phyloP scores from a whole-genome alignment of 2,797 vertebrate species.

The Leptodactylus fallax region DNA sequence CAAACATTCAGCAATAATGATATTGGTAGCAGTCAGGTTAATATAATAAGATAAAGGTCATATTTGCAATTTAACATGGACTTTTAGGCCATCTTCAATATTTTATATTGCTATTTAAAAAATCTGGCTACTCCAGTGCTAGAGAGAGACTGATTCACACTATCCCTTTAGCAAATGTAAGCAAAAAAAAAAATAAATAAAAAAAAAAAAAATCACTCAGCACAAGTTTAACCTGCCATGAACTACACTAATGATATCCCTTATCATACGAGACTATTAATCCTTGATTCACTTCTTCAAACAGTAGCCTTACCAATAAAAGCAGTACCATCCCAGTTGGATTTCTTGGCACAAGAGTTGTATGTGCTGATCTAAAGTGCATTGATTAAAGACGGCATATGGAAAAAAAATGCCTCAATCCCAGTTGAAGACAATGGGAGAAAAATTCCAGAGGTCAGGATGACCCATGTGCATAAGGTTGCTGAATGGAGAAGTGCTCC shows the following conservation, averaged over 20 bases:
- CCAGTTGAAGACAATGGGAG: slow-evolving; percentile 84
- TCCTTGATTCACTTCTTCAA: background rate
- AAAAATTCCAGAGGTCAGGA: slow-evolving; percentile 90
- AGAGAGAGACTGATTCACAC: too few species aligned
- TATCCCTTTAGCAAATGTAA: background rate
- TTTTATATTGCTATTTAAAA: too few species aligned
- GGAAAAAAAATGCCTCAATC: slow-evolving; percentile 69
- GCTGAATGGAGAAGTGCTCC: slow-evolving; percentile 88
- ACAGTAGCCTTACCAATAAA: background rate
- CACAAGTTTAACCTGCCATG: background rate
- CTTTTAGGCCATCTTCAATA: too few species aligned
- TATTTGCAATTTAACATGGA: too few species aligned
- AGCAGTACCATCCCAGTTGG: background rate
- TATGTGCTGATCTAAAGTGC: background rate
- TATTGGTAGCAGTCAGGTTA: background rate
- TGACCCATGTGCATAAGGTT: slow-evolving; percentile 88
- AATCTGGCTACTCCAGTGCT: too few species aligned
- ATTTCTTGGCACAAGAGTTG: background rate
- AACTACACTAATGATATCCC: background rate
- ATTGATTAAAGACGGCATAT: background rate
- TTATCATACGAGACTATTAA: background rate
- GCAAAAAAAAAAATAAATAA: background rate
- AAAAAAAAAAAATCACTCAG: too few species aligned
- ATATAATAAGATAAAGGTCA: too few species aligned
- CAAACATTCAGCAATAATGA: background rate